A percentile compares a stretch with the other conserved stretches of the same genome.
Evolutionary conservation across 2,888 invertebrate genomes (phyloP).

Genomic region (Napeogenes inachia): DNA sequence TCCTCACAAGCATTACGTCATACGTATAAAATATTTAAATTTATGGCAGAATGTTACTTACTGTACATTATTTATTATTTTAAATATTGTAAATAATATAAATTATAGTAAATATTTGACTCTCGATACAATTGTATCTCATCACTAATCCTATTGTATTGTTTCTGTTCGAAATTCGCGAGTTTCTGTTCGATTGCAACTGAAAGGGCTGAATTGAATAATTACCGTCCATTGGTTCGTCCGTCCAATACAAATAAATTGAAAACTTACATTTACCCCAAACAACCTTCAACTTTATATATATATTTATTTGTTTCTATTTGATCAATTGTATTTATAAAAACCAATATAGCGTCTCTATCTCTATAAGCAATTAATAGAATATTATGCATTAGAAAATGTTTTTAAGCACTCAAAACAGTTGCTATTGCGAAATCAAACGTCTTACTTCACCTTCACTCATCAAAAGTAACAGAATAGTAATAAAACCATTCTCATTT

Average conservation of each 20-base stretch:
- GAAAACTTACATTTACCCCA: slow-evolving; percentile 8
- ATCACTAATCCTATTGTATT: slow-evolving; percentile 22
- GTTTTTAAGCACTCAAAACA: too few relatives aligned
- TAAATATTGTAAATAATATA: neutral
- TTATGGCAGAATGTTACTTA: too few relatives aligned
- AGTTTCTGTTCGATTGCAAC: slow-evolving; percentile 22
- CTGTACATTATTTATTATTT: neutral
- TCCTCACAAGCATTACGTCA: too few relatives aligned
- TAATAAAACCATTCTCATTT: too few relatives aligned
- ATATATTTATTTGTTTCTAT: slow-evolving; percentile 1
- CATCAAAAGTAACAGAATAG: too few relatives aligned
- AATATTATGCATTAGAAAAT: too few relatives aligned
- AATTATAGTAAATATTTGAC: neutral
- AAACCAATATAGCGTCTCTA: neutral
- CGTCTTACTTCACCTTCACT: too few relatives aligned
- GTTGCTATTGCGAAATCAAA: too few relatives aligned
- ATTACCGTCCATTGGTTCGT: slow-evolving; percentile 20
- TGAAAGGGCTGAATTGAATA: slow-evolving; percentile 29
- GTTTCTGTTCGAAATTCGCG: slow-evolving; percentile 25
- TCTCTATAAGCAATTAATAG: too few relatives aligned
- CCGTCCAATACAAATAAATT: slow-evolving; percentile 6
- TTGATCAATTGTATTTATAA: neutral
- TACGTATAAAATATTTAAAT: too few relatives aligned
- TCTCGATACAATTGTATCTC: slow-evolving; percentile 9
- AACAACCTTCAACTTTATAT: slow-evolving; percentile 3